phyloP scores from a whole-genome alignment of 2,888 invertebrate genomes.

The Phragmatobia fuliginosa region DNA sequence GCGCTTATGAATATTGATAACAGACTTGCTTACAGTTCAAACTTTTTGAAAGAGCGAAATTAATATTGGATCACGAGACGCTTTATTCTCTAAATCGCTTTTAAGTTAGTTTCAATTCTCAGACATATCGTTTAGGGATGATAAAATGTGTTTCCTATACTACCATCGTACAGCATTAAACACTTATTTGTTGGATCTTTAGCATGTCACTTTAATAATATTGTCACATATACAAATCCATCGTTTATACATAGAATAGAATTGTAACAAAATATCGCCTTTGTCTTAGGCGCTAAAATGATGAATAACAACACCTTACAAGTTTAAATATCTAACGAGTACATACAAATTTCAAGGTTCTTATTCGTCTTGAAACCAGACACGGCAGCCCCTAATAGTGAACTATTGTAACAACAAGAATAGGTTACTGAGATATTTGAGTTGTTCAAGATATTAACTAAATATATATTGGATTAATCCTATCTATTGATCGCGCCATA shows the following conservation, averaged over 20 bases:
- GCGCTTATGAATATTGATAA: slow-evolving; percentile 84
- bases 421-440: slow-evolving; percentile 50
- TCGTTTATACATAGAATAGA: too few species aligned
- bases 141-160: too few species aligned
- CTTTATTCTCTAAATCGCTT: slow-evolving; percentile 51
- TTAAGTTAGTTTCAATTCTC: slow-evolving; percentile 31
- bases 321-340: slow-evolving; percentile 26
- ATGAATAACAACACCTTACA: slow-evolving; percentile 21
- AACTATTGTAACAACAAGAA: slow-evolving; percentile 43
- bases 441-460: slow-evolving; percentile 54
- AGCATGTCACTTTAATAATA: too few species aligned
- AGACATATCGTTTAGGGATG: slow-evolving; percentile 37
- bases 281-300: not conserved
- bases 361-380: slow-evolving; percentile 39
- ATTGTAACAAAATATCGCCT: not conserved
- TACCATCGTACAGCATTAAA: too few species aligned
- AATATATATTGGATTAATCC: slow-evolving; percentile 57
- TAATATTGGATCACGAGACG: slow-evolving; percentile 67
- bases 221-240: too few species aligned
- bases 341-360: slow-evolving; percentile 19
- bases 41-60: slow-evolving; percentile 76
- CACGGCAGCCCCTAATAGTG: slow-evolving; percentile 27
- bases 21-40: slow-evolving; percentile 70
- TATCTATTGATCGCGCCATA: slow-evolving; percentile 74
- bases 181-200: too few species aligned